Base-by-base conservation (phyloP, 2,113 vertebrate genomes). In the Haliaeetus leucogaster region DNA sequence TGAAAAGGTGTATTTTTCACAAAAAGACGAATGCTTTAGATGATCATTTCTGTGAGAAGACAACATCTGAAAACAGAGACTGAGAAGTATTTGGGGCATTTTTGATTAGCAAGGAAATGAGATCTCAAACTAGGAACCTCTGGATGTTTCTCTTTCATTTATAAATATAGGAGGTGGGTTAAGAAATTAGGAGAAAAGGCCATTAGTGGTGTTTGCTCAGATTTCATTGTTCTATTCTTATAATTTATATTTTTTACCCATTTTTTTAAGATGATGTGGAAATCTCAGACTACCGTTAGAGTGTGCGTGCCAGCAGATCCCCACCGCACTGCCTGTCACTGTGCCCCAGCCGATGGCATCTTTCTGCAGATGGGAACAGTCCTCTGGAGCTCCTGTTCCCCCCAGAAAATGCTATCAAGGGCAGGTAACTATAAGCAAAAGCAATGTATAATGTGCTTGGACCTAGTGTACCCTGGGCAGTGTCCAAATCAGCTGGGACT, bases 71-170 rank as follows among this genome's bases (percentile, higher is more conserved):
- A 82, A 80, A 70, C 18, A 63, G 65, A 62, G 87, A 43, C 30
- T 25, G 26, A 67, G 48, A 72, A 86, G 14, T 70, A 16, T 45
- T 78, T 16, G 16, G 42, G 47, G 29, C 2, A 6, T n/a, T 95
- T 90, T 47, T 73, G 48, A 66, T 82, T 62, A 47, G 66, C 56
- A 55, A 73, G 82, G 42, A 83, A 93, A 94, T 40, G 45, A 65
- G n/a, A 48, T 74, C 63, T 81, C 77, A 55, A 63, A 20, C 32
- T 59, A 50, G 71, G 71, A 92, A 80, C 26, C 19, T 84, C 55
- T 71, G 38, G 63, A 66, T 80, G 42, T 82, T 88, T 96, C 65
- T 67, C 30, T 91, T 80, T 71, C 29, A 25, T 91, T 92, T 86
- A 47, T 65, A 81, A 93, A 78, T 47, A 43, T 12, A 81, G 71